A percentile compares a stretch with the other conserved stretches of the same genome.
Conservation (phyloP, 23 tunicate species). For the Trididemnum nubilum region DNA sequence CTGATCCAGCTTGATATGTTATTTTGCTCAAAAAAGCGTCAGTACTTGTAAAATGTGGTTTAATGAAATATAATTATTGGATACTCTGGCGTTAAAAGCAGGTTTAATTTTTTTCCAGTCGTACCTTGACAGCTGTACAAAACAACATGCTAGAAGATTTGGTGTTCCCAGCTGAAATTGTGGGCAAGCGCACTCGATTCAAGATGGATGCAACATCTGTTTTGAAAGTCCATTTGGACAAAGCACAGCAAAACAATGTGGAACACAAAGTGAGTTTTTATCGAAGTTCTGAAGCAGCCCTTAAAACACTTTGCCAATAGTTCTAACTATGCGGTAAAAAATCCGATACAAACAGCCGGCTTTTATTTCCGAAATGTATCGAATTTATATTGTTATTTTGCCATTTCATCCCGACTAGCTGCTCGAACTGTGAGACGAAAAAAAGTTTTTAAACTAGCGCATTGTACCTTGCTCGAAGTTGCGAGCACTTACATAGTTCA, state of each 20-base stretch:
- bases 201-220: slow-evolving; percentile 64
- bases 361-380: too few species aligned
- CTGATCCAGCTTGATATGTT: too few species aligned
- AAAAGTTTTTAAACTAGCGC: too few species aligned
- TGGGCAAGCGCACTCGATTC: slow-evolving; percentile 82
- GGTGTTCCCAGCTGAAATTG: slow-evolving; percentile 95
- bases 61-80: too few species aligned
- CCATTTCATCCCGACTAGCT: too few species aligned
- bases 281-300: background rate
- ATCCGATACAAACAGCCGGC: background rate
- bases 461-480: too few species aligned
- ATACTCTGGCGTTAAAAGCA: too few species aligned
- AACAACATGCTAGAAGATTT: slow-evolving; percentile 94
- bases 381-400: too few species aligned
- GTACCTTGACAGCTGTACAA: slow-evolving; percentile 88
- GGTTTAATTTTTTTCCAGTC: slow-evolving; percentile 45
- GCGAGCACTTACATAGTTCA: too few species aligned
- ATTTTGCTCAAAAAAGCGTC: too few species aligned
- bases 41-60: too few species aligned
- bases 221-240: slow-evolving; percentile 84
- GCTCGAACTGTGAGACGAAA: too few species aligned
- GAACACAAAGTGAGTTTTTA: slow-evolving; percentile 94
- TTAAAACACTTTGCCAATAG: background rate
- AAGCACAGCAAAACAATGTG: slow-evolving; percentile 84
- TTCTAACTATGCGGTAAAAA: background rate